These are phyloP conservation scores for Lichenostomus cassidix DNA, from an alignment of 2,113 vertebrate genomes.

Conservation along the genomic window DNA sequence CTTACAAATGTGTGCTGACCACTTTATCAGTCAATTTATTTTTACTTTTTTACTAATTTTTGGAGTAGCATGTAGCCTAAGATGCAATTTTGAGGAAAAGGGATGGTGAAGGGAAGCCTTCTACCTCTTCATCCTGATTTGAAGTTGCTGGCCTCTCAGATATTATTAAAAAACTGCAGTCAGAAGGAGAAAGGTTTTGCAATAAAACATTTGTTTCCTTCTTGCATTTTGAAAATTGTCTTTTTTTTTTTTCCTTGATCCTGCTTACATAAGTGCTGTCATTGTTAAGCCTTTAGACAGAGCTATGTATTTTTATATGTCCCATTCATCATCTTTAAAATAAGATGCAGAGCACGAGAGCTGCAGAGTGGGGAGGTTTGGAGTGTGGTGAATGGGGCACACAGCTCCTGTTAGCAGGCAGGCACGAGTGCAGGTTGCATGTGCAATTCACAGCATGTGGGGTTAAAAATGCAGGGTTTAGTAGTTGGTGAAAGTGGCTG, in stretches of 20 bases:
- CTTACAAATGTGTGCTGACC: not conserved
- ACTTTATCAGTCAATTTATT: not conserved
- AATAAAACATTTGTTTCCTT: constrained; percentile 6
- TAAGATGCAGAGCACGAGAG: not conserved
- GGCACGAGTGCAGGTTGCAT: not conserved
- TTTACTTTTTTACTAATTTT: not conserved
- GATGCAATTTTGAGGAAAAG: not conserved
- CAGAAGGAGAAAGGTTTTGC: not conserved
- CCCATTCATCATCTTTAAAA: not conserved
- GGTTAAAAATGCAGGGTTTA: not conserved
- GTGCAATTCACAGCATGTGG: not conserved
- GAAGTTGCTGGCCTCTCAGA: not conserved
- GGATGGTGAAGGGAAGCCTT: not conserved
- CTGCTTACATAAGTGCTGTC: not conserved
- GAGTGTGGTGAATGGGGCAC: not conserved
- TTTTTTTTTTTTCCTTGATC: not conserved
- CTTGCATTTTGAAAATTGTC: not conserved
- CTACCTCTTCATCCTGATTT: not conserved
- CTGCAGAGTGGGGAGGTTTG: not conserved
- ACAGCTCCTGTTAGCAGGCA: not conserved
- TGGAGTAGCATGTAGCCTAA: not conserved
- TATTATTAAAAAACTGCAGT: not conserved
- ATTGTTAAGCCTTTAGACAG: not conserved
- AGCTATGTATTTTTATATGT: not conserved
- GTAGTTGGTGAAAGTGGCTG: not conserved